Base-by-base conservation (phyloP, 2,888 invertebrate species). In the Osmoderma eremita region DNA sequence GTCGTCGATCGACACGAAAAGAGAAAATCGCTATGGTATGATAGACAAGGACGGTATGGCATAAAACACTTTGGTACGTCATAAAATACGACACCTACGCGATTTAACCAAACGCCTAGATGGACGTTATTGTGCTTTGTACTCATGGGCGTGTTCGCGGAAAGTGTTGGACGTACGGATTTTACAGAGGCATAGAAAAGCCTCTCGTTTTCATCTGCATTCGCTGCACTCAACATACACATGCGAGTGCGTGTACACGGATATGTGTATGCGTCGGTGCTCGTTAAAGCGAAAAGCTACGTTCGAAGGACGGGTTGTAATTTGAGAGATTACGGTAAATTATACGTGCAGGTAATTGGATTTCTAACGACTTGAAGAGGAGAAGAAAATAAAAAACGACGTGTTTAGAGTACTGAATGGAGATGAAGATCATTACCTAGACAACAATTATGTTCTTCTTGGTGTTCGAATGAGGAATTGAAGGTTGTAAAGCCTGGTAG, bases 301-400 rank as follows among this genome's bases (percentile, higher is more conserved):
- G 39, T 41, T 56, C 20, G 18, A 20, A 56, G 56, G n/a, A 56
- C 22, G 22, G 12, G 56, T 12, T 56, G 10, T 22, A 56, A 56
- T 54, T 54, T 54, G 39, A 54, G 39, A 18, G 39, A 41, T 56
- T 56, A 41, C 41, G 3, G 54, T 17, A 18, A 54, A 54, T 54
- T 54, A 39, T 54, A 39, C 17, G 39, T 38, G 17, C 18, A 4
- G 5, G 38, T 39, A 39, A 54, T 54, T 54, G 38, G 17, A 54
- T 54, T 54, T 39, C 54, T 54, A 38, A 18, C 20, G 39, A 54
- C 51, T 51, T 15, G 4, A 3, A 30, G 17, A 39, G 18, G 38
- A 54, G 4, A 39, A 20, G 10, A 39, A 38, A 38, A 24, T 24
- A 6, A 30, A 51, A 8, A 15, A 30, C 12, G 30, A 24, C n/a